Evolutionary conservation across 2,888 invertebrate species (phyloP), one percentile per base, ranked within the genome.

Genomic region (Argyra leucocephala): DNA sequence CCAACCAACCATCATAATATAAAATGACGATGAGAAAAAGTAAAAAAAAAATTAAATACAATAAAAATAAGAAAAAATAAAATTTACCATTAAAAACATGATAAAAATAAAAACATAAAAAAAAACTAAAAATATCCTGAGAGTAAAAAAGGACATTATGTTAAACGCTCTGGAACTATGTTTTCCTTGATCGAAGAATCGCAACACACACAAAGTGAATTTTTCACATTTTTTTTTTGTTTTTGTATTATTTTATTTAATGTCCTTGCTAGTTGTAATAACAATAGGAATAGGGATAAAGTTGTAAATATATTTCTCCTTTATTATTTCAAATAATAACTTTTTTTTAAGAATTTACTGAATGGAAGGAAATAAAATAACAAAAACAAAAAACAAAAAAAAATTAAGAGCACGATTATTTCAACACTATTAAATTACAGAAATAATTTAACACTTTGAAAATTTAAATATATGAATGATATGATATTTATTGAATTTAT

Each of bases 131-230:
- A n/a, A n/a, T n/a, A 48, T 48, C 48, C 48, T 48, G 12, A n/a
- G n/a, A n/a, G 48, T 18, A 18, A 48, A 48, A 48, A 48, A 48
- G 48, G 48, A 48, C 48, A 48, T 48, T 48, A 48, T 48, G 48
- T 48, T 48, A 48, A 48, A 48, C 48, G 48, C 48, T 48, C 12
- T 48, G 15, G 15, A 48, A 48, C 15, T 48, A 48, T 48, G 48
- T 48, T 18, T 18, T 48, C 48, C 48, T 48, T 48, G 48, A 18
- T 48, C 18, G 15, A 48, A 48, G n/a, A 48, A 48, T 48, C 12
- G 18, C 48, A n/a, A n/a, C 48, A 18, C 48, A 48, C 15, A 48
- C 48, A 48, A 48, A 48, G 48, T 48, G 15, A 12, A 18, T 15
- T 48, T 48, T 18, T 48, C 2, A 18, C 2, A 1, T 48, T 18